These are phyloP conservation scores for Menura novaehollandiae DNA, from an alignment of 2,113 vertebrate species.

Conservation along the genomic window DNA sequence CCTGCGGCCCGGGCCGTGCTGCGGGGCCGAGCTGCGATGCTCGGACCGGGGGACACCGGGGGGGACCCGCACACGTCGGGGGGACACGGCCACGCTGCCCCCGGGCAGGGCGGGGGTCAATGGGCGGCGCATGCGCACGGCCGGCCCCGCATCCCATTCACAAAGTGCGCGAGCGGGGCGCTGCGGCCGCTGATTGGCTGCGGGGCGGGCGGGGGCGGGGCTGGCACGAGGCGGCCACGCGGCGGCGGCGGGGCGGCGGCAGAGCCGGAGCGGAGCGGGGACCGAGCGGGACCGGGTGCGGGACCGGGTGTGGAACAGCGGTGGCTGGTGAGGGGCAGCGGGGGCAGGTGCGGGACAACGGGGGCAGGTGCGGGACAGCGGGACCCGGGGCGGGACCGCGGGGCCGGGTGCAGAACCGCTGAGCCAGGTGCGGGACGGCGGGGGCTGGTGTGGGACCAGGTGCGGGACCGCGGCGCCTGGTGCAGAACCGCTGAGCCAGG, in stretches of 20 bases:
- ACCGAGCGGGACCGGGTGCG: background rate
- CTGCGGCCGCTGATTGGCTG: background rate
- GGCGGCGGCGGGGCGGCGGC: background rate
- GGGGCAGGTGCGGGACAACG: background rate
- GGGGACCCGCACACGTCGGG: background rate
- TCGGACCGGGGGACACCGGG: background rate
- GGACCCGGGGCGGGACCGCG: background rate
- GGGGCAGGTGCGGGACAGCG: background rate
- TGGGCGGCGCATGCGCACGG: background rate
- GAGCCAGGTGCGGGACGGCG: background rate
- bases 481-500: background rate
- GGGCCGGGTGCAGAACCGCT: background rate
- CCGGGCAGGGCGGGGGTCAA: background rate
- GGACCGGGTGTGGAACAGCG: background rate
- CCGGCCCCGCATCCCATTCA: background rate
- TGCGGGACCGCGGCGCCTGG: rapidly evolving
- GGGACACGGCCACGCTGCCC: background rate
- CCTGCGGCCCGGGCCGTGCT: background rate
- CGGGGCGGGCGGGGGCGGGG: background rate
- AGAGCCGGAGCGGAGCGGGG: background rate
- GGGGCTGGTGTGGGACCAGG: background rate
- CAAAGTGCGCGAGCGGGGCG: background rate
- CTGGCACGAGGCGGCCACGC: background rate
- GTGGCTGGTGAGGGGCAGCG: background rate
- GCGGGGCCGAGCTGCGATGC: background rate